These are phyloP conservation scores for Notospermus geniculatus DNA, from an alignment of 1,140 invertebrate species.

Conservation along the genomic window DNA sequence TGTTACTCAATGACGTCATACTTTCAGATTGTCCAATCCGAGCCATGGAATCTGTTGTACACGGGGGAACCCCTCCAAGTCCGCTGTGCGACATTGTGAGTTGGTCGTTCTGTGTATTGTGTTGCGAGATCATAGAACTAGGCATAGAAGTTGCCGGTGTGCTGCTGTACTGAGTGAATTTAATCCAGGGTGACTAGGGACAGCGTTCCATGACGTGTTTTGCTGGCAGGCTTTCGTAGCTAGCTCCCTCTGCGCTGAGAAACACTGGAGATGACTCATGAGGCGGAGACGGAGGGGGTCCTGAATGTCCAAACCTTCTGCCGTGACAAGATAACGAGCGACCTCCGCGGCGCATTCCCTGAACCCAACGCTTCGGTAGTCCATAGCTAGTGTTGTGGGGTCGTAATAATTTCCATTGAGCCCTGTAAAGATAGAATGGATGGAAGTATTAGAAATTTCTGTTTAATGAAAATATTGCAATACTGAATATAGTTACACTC, in stretches of 20 bases:
- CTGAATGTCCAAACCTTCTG: slow-evolving; percentile 92
- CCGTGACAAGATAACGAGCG: slow-evolving; percentile 85
- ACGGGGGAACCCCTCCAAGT: slow-evolving; percentile 20
- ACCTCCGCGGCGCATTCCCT: slow-evolving; percentile 93
- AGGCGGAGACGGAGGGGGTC: slow-evolving; percentile 86
- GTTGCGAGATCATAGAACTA: slow-evolving; percentile 31
- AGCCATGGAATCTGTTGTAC: slow-evolving; percentile 14
- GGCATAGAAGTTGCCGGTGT: slow-evolving; percentile 30
- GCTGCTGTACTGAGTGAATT: slow-evolving; percentile 37
- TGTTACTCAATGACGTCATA: slow-evolving; percentile 18
- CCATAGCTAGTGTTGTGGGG: slow-evolving; percentile 74
- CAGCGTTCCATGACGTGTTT: slow-evolving; percentile 18
- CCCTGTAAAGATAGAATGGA: slow-evolving; percentile 33
- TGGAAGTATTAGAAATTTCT: no score
- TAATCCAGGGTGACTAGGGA: slow-evolving; percentile 32
- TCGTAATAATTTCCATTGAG: slow-evolving; percentile 50
- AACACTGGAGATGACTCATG: slow-evolving; percentile 79
- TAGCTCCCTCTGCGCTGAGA: slow-evolving; percentile 69
- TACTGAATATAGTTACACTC: no score
- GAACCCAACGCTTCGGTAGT: slow-evolving; percentile 94
- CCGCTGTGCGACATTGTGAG: slow-evolving; percentile 22
- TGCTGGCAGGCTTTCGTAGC: slow-evolving; percentile 45
- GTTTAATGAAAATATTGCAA: no score
- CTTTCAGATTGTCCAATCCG: slow-evolving; percentile 20
- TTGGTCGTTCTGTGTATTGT: slow-evolving; percentile 34